Conservation (phyloP, 2,797 vertebrate species). For the Enteromius viviparus region DNA sequence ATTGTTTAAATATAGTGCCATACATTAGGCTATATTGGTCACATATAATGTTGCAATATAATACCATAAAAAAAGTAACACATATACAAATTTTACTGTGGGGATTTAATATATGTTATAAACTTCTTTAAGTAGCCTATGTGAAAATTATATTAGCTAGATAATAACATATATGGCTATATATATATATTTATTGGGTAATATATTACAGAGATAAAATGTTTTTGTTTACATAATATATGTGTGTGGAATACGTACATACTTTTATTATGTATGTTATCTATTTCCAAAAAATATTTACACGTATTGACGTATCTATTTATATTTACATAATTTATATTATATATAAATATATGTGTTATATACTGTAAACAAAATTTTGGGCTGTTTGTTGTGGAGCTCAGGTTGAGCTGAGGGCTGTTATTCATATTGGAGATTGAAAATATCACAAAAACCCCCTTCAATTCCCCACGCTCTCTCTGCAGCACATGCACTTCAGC, state of each 20-base stretch:
- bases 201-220: not conserved
- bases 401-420: not conserved
- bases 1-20: not conserved
- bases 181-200: not conserved
- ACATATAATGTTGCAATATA: not conserved
- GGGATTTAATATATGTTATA: not conserved
- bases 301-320: too few species aligned
- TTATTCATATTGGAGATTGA: not conserved
- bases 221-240: too few species aligned
- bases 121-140: not conserved
- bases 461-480: constrained; percentile 43
- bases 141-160: not conserved
- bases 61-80: not conserved
- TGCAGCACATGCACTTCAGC: constrained; percentile 12
- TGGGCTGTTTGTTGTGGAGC: not conserved
- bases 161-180: too few species aligned
- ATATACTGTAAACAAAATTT: too few species aligned
- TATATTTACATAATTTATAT: too few species aligned
- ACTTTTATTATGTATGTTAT: too few species aligned
- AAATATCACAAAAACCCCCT: constrained; percentile 50
- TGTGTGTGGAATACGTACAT: too few species aligned
- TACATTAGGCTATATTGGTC: not conserved
- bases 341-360: too few species aligned
- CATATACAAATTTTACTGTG: not conserved
- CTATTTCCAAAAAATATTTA: too few species aligned